Base-by-base conservation (phyloP, 2,888 invertebrate species). In the Caenorhabditis sp. region DNA sequence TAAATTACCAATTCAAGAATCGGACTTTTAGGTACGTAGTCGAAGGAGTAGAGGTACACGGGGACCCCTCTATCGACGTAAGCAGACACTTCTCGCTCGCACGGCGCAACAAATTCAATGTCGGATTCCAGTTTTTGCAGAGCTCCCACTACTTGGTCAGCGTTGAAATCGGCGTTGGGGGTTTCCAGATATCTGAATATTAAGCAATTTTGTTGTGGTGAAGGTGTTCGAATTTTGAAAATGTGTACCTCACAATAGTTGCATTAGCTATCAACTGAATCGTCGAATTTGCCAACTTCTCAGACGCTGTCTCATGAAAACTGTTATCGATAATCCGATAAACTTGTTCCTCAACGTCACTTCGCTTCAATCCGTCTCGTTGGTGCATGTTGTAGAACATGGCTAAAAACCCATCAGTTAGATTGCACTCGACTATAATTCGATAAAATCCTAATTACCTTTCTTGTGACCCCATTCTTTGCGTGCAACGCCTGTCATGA, bases 401-500 rank as follows among this genome's bases (percentile, higher is more conserved):
- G 0, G 90, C 92, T 92, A 69, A 77, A 70, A 54, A 28, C 41
- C 63, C 72, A 66, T 80, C 69, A 66, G 58, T 80, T 24, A 12
- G 35, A 77, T 77, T 77, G 63, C 69, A 56, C 54, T 38, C 64
- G 16, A 6, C 22, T n/a, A 61, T 35, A 70, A 69, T 63, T n/a
- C 7, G 16, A 64, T 68, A 14, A 72, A 44, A 19, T n/a, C 41
- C 38, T 44, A 51, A 66, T 64, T 75, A 91, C 92, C 88, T 84
- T 90, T 91, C 85, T 92, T 92, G 74, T 92, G 91, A 61, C 89
- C 91, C 92, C 92, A 92, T 80, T 92, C 92, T 44, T 88, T 84
- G 16, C 87, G 85, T 8, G 92, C 92, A 31, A 92, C 90, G 12
- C 92, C 92, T 14, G 90, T 92, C 81, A 92, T 82, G 22, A 92